These are phyloP conservation scores for Celastrina argiolus DNA, from an alignment of 2,888 invertebrate genomes.

Conservation along the genomic window DNA sequence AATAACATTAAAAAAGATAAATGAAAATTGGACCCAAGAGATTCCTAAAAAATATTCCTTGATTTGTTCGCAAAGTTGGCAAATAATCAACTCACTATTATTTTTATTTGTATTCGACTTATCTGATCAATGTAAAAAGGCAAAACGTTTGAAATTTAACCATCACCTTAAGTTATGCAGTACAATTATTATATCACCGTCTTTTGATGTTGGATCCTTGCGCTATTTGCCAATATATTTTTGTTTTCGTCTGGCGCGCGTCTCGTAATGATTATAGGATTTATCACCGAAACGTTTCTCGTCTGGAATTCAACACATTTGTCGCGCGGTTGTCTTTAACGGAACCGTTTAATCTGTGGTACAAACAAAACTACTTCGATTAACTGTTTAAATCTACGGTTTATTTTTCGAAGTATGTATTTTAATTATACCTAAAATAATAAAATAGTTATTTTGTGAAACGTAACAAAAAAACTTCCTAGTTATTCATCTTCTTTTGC, in stretches of 20 bases:
- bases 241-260: not conserved
- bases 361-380: not conserved
- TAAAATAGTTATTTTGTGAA: too few species aligned
- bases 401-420: too few species aligned
- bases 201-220: not conserved
- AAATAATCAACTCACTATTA: not conserved
- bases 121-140: not conserved
- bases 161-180: not conserved
- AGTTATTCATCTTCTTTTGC: too few species aligned
- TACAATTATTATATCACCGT: not conserved
- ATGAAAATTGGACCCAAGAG: not conserved
- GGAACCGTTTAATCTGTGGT: not conserved
- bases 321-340: not conserved
- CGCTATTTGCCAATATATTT: not conserved
- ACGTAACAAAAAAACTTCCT: too few species aligned
- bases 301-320: not conserved
- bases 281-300: not conserved
- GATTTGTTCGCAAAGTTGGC: not conserved
- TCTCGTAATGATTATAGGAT: not conserved
- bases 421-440: too few species aligned
- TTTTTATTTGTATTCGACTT: not conserved
- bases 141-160: not conserved
- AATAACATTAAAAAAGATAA: not conserved
- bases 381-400: not conserved
- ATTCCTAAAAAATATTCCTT: not conserved